Evolutionary conservation across 1,140 invertebrate genomes (phyloP), one percentile per base, ranked within the genome.

Genomic region (Aphidius ervi): DNA sequence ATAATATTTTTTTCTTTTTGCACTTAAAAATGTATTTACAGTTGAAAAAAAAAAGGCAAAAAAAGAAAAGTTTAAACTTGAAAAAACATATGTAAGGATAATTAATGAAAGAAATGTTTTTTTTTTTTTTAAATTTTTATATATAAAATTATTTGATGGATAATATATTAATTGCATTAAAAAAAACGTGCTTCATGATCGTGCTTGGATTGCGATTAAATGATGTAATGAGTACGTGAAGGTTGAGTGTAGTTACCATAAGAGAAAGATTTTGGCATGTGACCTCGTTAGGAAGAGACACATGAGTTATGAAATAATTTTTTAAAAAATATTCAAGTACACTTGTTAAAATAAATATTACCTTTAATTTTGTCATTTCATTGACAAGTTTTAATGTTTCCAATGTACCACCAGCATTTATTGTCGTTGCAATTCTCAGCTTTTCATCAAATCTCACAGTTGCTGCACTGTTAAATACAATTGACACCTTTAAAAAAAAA

Each of bases 391-490:
- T 70, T 3, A 84, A 65, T 6, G 83, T 63, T 50, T 86, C 84
- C 61, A 81, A 74, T 0, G 87, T 86, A 1, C 85, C 87, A 42
- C 83, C 71, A 1, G 88, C 83, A 70, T 91, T 91, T 57, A 88
- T 87, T 9, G 80, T 74, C 2, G 88, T 76, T 3, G 87, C 86
- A 0, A 81, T 75, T 56, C 82, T 81, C 8, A 90, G 67, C 10
- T 82, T 77, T 66, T 89, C 87, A 65, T 90, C 85, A 61, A 88
- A 88, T 39, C 84, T 75, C 0, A 88, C 85, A 0, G 86, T 87
- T 0, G 87, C 87, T 3, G 87, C 87, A 47, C 82, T 81, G 68
- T 89, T 86, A 71, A 87, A 85, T 0, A 88, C 82, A 16, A 86
- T 77, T 6, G 83, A 78, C 3, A 83, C 80, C 77, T 77, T 8